phyloP scores from a whole-genome alignment of 2,113 vertebrate species.

The Oenanthe oenanthe region DNA sequence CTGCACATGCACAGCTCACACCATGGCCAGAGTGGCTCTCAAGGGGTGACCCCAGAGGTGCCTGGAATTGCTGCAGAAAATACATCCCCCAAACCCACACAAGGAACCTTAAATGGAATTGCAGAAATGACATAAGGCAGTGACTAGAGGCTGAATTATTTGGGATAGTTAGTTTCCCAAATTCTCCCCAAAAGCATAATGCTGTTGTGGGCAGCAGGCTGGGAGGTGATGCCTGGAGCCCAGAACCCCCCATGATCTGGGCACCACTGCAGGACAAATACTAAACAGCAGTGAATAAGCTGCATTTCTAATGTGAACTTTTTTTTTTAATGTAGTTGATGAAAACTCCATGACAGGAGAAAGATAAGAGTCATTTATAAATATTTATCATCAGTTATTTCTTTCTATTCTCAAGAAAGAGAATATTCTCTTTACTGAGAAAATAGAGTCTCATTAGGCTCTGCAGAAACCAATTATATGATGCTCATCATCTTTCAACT shows the following conservation, averaged over 20 bases:
- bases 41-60: background rate
- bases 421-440: constrained; percentile 22
- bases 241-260: background rate
- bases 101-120: background rate
- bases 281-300: background rate
- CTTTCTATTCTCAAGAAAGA: constrained; percentile 39
- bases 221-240: background rate
- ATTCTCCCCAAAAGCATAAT: background rate
- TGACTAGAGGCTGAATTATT: accelerated
- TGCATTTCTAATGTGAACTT: background rate
- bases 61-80: background rate
- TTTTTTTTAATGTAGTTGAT: background rate
- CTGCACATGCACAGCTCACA: accelerated
- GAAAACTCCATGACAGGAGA: background rate
- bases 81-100: background rate
- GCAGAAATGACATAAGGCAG: background rate
- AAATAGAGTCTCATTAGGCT: constrained; percentile 27
- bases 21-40: background rate
- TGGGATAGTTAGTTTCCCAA: background rate
- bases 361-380: constrained; percentile 38
- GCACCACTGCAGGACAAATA: background rate
- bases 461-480: constrained; percentile 38
- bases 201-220: background rate
- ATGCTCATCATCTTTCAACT: constrained; percentile 47
- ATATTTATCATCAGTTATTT: constrained; percentile 40